Base-by-base conservation (phyloP, 2,888 invertebrate species). In the Alsophila aescularia region DNA sequence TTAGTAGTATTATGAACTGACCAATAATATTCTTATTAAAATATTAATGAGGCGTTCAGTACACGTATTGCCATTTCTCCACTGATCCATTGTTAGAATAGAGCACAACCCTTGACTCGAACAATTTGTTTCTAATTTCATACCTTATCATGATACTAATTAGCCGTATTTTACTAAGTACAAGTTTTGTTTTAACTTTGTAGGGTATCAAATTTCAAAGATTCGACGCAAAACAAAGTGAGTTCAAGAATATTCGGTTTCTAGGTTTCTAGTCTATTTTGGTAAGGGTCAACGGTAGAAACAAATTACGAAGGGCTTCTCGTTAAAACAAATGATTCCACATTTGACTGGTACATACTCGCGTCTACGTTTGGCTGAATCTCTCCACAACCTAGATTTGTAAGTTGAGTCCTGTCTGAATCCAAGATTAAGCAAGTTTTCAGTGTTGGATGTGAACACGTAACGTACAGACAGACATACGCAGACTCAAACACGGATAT, bases 341-440 rank as follows among this genome's bases (percentile, higher is more conserved):
- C 31, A n/a, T n/a, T n/a, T n/a, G n/a, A n/a, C n/a, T n/a, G n/a
- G n/a, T n/a, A n/a, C n/a, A n/a, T n/a, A n/a, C n/a, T n/a, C n/a
- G n/a, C 18, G 2, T 18, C 5, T 18, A 18, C 5, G 14, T 21
- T 44, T 34, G 12, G 16, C 27, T 10, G n/a, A 27, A 15, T 42
- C 31, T 29, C 0, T 21, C 29, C 35, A 35, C 7, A 24, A 14
- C 24, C 14, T 35, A 35, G 34, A 10, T 24, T 42, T 8, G 35
- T 37, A 21, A 12, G 21, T 37, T 21, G 16, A 9, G 14, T 24
- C 13, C 36, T 16, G 5, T 9, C 27, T 40, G 14, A 14, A 15
- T 41, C 31, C 29, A 31, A 39, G 31, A 41, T 41, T 13, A 41
- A 31, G 29, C 29, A 41, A 41, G 41, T 29, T 37, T 24, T 9